Evolutionary conservation across 1,140 invertebrate species (phyloP), one percentile per base, ranked within the genome.

Genomic region (Drosophila novamexicana): DNA sequence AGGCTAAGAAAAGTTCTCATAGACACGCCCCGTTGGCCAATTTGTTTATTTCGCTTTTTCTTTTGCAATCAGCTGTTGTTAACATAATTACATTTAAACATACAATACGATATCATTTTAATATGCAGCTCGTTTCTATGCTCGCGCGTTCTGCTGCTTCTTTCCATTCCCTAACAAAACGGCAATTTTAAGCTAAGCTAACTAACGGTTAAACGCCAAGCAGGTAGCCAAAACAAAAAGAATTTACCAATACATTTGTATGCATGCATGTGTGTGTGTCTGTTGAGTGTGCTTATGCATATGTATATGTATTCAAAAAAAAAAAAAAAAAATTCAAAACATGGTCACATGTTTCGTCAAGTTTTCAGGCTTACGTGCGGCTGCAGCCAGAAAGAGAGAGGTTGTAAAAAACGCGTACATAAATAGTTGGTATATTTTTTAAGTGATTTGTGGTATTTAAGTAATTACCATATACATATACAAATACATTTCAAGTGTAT

Each of bases 181-280:
- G 83, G 80, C 80, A 71, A 65, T 53, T 73, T 75, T 39, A 77
- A 80, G 77, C 81, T 74, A 78, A 49, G 58, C 69, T 81, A 64
- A 67, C 70, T 68, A 81, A 61, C 75, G 45, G 54, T 85, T 70
- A 64, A 84, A 45, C 57, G 57, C 42, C 34, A 59, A 59, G 57
- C 57, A 59, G 57, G n/a, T 45, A 59, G 57, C n/a, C 57, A 59
- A 45, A 14, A 29, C 18, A 18, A 59, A 32, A 42, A 44, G 36
- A 59, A 12, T 36, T 61, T 37, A 47, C n/a, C 40, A 42, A 14
- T 54, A 37, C 52, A 37, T 37, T 70, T 22, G 52, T 65, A 14
- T 16, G 12, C 16, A 9, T 54, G 18, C 18, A 1, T 1, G 1
- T 18, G 18, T 18, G 18, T 18, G 18, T 18, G 7, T 54, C 9